phyloP scores from a whole-genome alignment of 2,113 vertebrate genomes.

The Ciconia maguari region DNA sequence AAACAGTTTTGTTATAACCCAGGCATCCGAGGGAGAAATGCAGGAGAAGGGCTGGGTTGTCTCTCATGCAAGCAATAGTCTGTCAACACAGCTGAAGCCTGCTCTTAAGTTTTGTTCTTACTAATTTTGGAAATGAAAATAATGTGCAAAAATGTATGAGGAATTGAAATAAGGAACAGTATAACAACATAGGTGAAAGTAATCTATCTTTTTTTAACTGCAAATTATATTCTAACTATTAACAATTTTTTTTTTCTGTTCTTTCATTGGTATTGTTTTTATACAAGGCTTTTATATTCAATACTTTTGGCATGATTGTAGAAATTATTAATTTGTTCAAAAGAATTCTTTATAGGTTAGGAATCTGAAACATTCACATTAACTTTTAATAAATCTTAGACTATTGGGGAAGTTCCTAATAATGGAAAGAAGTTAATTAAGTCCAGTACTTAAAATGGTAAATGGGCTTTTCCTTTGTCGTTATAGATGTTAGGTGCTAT shows the following conservation, averaged over 20 bases:
- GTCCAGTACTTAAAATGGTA: background rate
- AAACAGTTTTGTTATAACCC: background rate
- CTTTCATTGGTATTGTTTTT: background rate
- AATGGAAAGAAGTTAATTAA: conserved; percentile 26
- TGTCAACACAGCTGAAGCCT: background rate
- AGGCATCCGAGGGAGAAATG: background rate
- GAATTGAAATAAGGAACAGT: background rate
- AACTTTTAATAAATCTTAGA: background rate
- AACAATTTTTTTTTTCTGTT: background rate
- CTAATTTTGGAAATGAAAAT: background rate
- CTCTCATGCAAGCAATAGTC: background rate
- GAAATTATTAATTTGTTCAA: background rate
- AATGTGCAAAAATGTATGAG: background rate
- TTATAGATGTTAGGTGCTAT: background rate
- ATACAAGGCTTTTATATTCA: background rate
- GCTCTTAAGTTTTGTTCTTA: background rate
- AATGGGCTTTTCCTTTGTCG: background rate
- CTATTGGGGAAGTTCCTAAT: background rate
- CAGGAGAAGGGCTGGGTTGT: background rate
- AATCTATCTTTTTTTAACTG: background rate
- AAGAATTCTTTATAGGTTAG: background rate
- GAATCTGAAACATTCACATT: background rate
- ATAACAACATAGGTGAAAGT: background rate
- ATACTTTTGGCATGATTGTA: background rate
- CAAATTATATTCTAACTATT: background rate